Evolutionary conservation across 2,113 vertebrate genomes (phyloP), one percentile per base, ranked within the genome.

Genomic region (Galemys pyrenaicus): DNA sequence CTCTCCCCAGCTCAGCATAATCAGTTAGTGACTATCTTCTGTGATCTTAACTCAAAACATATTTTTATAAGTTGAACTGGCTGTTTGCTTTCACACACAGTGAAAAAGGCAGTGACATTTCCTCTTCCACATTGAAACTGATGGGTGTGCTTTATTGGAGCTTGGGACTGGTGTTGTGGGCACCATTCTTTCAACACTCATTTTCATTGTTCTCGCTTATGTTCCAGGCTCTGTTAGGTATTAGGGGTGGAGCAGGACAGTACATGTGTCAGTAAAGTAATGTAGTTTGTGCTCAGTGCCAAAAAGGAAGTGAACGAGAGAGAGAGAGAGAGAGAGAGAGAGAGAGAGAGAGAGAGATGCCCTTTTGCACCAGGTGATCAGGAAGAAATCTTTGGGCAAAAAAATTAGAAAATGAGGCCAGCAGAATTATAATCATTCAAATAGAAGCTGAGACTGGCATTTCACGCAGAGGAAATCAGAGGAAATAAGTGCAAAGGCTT

Each of bases 1-100:
- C 26, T 11, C 77, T 94, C 80, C 84, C 30, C 64, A 85, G 96
- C 88, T 93, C 60, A 15, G 67, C 88, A 87, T 89, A 96, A 95
- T 83, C 2, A 0, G 85, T 88, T 82, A 91, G 80, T 77, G 97
- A 92, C 39, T 10, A 56, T 44, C 28, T 83, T 67, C 62, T 83
- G 65, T 49, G 95, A 94, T 93, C 83, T 65, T 85, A 82, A 86
- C 85, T 17, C 90, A 94, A 58, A 58, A 2, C 35, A 16, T 4
- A 12, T 91, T 94, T 96, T 74, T 70, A 64, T 95, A 68, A 62
- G 35, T 67, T 46, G 3, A 32, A 81, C n/a, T 44, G 37, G 49
- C 54, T 95, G 95, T 73, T 79, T 5, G 17, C 71, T 96, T 93
- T 5, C 19, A 0, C 2, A 0, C 16, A 19, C 0, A 17, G 81